phyloP scores from a whole-genome alignment of 1,140 invertebrate species.

The Drosophila arawakana region DNA sequence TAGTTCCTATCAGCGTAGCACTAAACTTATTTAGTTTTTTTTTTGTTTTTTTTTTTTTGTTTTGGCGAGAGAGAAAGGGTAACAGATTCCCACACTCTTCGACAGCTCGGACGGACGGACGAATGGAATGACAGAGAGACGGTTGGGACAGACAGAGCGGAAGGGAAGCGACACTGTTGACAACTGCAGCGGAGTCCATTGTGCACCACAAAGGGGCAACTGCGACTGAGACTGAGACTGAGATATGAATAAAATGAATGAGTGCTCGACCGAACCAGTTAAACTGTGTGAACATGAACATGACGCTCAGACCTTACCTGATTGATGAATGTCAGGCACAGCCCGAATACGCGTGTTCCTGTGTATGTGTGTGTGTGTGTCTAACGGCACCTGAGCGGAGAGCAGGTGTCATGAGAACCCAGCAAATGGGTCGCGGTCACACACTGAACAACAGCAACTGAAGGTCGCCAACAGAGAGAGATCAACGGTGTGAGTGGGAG shows the following conservation, averaged over 20 bases:
- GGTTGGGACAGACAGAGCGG: background rate
- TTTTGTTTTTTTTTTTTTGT: constrained; percentile 19
- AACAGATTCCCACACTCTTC: constrained; percentile 79
- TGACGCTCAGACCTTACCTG: constrained; percentile 52
- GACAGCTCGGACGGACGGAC: constrained; percentile 14
- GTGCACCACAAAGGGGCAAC: constrained; percentile 3
- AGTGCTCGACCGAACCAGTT: constrained; percentile 40
- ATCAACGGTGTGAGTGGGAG: constrained; percentile 18
- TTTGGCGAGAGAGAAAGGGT: constrained; percentile 76
- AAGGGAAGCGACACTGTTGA: constrained; percentile 50
- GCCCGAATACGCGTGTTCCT: constrained; percentile 25
- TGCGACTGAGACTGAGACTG: constrained; percentile 1
- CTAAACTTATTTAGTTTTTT: constrained; percentile 78
- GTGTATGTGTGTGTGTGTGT: constrained; percentile 18
- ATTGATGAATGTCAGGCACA: constrained; percentile 77
- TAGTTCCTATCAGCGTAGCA: constrained; percentile 39
- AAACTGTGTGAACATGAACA: constrained; percentile 54
- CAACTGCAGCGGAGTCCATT: constrained; percentile 42
- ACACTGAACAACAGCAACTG: constrained; percentile 37
- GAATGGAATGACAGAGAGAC: background rate
- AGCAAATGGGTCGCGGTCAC: constrained; percentile 50
- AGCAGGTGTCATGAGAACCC: constrained; percentile 76
- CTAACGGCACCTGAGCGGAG: constrained; percentile 42
- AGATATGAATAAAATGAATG: constrained; percentile 61
- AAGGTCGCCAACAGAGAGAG: constrained; percentile 44